phyloP scores from a whole-genome alignment of 2,113 vertebrate genomes.

The Lipotes vexillifer region DNA sequence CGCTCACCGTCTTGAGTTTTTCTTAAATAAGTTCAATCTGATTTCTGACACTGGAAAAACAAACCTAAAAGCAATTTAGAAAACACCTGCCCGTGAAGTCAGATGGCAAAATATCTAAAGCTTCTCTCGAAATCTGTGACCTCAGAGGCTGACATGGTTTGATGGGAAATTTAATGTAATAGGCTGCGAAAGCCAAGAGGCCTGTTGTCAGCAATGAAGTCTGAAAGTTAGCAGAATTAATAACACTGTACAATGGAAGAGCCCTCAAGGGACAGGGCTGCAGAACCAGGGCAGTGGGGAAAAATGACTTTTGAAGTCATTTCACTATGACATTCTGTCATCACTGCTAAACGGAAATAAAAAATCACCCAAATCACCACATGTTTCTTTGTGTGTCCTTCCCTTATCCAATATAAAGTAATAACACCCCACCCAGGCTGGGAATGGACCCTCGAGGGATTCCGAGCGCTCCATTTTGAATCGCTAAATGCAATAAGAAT shows the following conservation, averaged over 20 bases:
- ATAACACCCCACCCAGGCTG: slow-evolving; percentile 87
- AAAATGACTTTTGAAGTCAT: slow-evolving; percentile 86
- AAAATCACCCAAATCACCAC: slow-evolving; percentile 86
- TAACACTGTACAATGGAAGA: slow-evolving; percentile 85
- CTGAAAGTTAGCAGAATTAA: slow-evolving; percentile 87
- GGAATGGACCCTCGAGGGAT: slow-evolving; percentile 80
- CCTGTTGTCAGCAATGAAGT: slow-evolving; percentile 91
- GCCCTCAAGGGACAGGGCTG: slow-evolving; percentile 82
- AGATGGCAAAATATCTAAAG: slow-evolving; percentile 83
- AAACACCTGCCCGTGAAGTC: slow-evolving; percentile 88
- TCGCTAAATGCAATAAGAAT: slow-evolving; percentile 92
- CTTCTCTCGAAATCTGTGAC: slow-evolving; percentile 83
- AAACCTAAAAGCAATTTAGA: slow-evolving; percentile 94
- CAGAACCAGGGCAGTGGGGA: slow-evolving; percentile 80
- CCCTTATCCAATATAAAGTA: slow-evolving; percentile 95
- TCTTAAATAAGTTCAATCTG: slow-evolving; percentile 77
- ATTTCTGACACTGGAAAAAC: slow-evolving; percentile 83
- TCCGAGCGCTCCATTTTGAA: slow-evolving; percentile 77
- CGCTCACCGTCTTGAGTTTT: slow-evolving; percentile 73
- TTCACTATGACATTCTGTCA: slow-evolving; percentile 87
- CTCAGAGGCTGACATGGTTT: slow-evolving; percentile 86
- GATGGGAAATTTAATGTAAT: slow-evolving; percentile 90
- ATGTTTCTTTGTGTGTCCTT: slow-evolving; percentile 85
- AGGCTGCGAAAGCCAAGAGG: slow-evolving; percentile 85
- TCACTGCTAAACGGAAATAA: slow-evolving; percentile 85